Evolutionary conservation across 1,140 invertebrate species (phyloP).

Genomic region (Rhyacophila brunnea): DNA sequence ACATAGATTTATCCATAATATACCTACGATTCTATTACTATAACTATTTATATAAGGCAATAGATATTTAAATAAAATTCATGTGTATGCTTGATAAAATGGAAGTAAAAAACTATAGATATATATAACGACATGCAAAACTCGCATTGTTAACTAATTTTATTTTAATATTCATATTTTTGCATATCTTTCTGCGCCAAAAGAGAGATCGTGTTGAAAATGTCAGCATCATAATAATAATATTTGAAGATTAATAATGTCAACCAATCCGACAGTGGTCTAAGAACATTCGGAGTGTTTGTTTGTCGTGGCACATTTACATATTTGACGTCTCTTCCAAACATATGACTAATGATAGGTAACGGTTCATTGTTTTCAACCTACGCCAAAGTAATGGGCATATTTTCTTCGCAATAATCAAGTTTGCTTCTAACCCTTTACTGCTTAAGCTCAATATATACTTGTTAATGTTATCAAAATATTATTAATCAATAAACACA

Average conservation of each 20-base stretch:
- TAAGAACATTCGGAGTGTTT: conserved; percentile 3
- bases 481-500: too few relatives aligned
- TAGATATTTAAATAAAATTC: too few relatives aligned
- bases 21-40: too few relatives aligned
- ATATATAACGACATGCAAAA: too few relatives aligned
- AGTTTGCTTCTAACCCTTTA: not conserved
- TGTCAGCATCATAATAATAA: not conserved
- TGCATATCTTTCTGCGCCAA: too few relatives aligned
- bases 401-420: conserved; percentile 6
- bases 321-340: conserved; percentile 10
- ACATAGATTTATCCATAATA: too few relatives aligned
- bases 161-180: not conserved
- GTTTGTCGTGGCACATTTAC: conserved; percentile 12
- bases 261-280: not conserved
- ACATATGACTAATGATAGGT: conserved; percentile 27
- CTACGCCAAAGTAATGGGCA: conserved; percentile 10
- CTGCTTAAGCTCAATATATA: too few relatives aligned
- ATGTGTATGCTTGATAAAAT: too few relatives aligned
- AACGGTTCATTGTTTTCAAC: conserved; percentile 27
- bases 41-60: too few relatives aligned
- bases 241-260: conserved; percentile 1
- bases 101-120: too few relatives aligned
- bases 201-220: not conserved
- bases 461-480: too few relatives aligned
- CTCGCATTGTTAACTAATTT: too few relatives aligned